These are phyloP conservation scores for Reticulitermes speratus DNA, from an alignment of 1,140 invertebrate genomes.

Conservation along the genomic window DNA sequence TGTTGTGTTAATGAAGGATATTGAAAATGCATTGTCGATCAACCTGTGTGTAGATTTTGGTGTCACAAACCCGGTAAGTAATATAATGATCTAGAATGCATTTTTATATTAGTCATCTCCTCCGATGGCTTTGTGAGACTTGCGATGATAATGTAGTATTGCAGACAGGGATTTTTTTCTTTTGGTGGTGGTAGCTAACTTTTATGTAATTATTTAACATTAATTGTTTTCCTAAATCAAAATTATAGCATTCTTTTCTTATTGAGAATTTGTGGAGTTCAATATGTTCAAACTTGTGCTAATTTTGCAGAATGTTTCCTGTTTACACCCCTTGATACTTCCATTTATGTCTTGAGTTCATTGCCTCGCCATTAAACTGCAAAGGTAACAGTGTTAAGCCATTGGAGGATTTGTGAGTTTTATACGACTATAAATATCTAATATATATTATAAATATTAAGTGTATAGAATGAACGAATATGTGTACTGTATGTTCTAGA, in stretches of 20 bases:
- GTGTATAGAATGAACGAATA: conserved; percentile 1
- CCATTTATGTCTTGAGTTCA: not conserved
- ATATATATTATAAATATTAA: conserved; percentile 28
- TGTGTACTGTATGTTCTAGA: conserved; percentile 18
- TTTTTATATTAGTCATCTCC: conserved; percentile 34
- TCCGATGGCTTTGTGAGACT: conserved; percentile 34
- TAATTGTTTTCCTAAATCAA: not conserved
- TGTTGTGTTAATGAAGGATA: not conserved
- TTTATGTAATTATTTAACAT: conserved; percentile 23
- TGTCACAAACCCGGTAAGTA: conserved; percentile 10
- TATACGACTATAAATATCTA: conserved; percentile 33
- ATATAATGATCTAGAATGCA: conserved; percentile 30
- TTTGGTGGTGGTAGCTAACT: conserved; percentile 28
- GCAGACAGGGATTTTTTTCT: conserved; percentile 25
- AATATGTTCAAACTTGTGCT: not conserved
- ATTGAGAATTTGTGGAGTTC: not conserved
- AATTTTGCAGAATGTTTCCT: not conserved
- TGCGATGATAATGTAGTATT: conserved; percentile 25
- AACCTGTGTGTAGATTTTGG: not conserved
- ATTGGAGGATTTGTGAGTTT: conserved; percentile 35
- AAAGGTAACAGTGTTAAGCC: conserved; percentile 22
- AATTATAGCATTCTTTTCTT: not conserved
- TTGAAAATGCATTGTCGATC: conserved; percentile 31
- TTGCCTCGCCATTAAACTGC: not conserved
- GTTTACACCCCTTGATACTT: not conserved